Percentiles rank a stretch among this genome's conserved stretches.
phyloP scores from a whole-genome alignment of 2,113 vertebrate genomes.

The Trogon melanurus region DNA sequence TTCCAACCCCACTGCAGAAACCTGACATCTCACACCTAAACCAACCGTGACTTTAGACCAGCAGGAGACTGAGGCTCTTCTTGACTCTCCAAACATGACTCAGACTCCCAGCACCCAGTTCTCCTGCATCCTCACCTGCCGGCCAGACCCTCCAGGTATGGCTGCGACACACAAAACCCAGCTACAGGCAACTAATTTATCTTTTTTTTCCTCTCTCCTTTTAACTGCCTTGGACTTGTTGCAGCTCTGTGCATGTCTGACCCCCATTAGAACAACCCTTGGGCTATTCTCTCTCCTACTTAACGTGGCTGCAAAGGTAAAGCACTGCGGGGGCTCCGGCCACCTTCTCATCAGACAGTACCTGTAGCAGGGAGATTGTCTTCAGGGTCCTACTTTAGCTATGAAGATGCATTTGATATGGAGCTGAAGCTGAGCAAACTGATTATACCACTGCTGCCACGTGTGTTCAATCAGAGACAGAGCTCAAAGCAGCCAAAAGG shows the following conservation, averaged over 20 bases:
- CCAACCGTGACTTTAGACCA: not conserved
- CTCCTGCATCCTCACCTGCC: not conserved
- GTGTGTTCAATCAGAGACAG: not conserved
- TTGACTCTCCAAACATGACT: not conserved
- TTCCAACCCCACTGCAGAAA: not conserved
- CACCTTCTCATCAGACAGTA: not conserved
- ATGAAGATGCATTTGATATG: not conserved
- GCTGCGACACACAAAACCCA: not conserved
- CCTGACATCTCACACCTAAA: not conserved
- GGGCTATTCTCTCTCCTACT: not conserved
- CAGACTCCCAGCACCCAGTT: not conserved
- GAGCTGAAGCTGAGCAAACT: not conserved
- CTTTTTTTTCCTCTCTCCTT: not conserved
- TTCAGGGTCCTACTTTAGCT: not conserved
- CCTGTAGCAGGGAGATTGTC: not conserved
- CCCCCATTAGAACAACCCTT: not conserved
- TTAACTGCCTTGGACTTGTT: not conserved
- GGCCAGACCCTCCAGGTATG: rapidly evolving
- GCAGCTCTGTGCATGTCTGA: not conserved
- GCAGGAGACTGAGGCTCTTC: not conserved
- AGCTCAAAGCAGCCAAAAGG: slow-evolving; percentile 51
- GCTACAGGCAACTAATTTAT: no score
- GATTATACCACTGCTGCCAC: not conserved
- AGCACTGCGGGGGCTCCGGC: not conserved
- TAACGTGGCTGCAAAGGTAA: not conserved